These are phyloP conservation scores for Colletes latitarsis DNA, from an alignment of 1,140 invertebrate species.

Conservation along the genomic window DNA sequence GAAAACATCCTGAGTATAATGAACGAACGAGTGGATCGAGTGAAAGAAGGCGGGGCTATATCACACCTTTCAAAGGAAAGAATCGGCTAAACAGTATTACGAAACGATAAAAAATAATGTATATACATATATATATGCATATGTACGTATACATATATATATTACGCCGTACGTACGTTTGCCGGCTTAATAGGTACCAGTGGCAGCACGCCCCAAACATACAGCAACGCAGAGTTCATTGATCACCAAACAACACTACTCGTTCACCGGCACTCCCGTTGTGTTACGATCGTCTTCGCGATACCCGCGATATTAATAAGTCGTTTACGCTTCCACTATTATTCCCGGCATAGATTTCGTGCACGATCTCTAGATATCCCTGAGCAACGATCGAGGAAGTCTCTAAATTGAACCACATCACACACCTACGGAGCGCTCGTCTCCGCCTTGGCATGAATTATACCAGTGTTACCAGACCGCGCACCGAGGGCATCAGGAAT, in stretches of 20 bases:
- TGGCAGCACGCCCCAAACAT: slow-evolving; percentile 69
- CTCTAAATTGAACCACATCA: slow-evolving; percentile 47
- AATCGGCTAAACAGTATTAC: background rate
- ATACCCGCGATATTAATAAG: slow-evolving; percentile 7
- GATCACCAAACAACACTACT: slow-evolving; percentile 65
- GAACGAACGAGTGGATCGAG: background rate
- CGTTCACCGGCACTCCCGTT: slow-evolving; percentile 56
- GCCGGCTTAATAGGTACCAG: slow-evolving; percentile 40
- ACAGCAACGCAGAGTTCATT: slow-evolving; percentile 73
- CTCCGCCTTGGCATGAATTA: slow-evolving; percentile 43
- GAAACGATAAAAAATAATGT: background rate
- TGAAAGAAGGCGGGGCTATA: slow-evolving; percentile 31
- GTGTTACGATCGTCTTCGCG: slow-evolving; percentile 26
- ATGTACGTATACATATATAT: background rate
- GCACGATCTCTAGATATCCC: slow-evolving; percentile 10
- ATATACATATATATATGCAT: background rate
- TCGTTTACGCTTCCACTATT: slow-evolving; percentile 18
- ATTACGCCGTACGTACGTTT: slow-evolving; percentile 45
- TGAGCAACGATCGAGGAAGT: slow-evolving; percentile 27
- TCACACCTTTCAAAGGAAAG: background rate
- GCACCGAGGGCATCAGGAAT: too few species aligned
- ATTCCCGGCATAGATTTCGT: slow-evolving; percentile 3
- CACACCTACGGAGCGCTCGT: slow-evolving; percentile 39
- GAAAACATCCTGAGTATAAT: background rate
- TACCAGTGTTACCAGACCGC: background rate